Base-by-base conservation (phyloP, 2,113 vertebrate species). In the Heloderma charlesbogerti region DNA sequence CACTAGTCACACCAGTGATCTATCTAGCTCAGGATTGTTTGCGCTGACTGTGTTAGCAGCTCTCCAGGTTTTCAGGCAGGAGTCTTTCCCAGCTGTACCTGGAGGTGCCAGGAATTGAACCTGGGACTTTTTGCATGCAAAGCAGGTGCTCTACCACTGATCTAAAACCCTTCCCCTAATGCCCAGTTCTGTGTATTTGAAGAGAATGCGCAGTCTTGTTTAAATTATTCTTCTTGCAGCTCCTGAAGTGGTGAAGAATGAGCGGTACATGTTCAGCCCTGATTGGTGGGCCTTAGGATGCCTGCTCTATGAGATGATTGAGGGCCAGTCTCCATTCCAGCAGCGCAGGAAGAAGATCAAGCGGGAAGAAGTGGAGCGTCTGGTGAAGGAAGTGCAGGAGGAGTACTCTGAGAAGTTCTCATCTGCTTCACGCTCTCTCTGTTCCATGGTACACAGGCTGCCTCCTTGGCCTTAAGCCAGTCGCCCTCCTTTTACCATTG, bases 281-380 rank as follows among this genome's bases (percentile, higher is more conserved):
- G 99, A 99, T 96, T 99, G 99, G 99, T 99, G 99, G 99, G 98
- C 98, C 0, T 97, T 99, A 67, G 99, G 99, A 95, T 99, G 98
- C 96, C 98, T 99, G 81, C 96, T 99, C 48, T 99, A 99, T 0
- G 99, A 99, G 98, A 99, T 99, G 99, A 99, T 99, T 27, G 98
- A 99, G 92, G 99, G 99, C 86, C 98, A 99, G 96, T 99, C 99
- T 0, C 99, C 99, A 29, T 99, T 99, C 95, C 99, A 99, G 97
- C 99, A 99, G 97, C 98, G 99, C 92, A 99, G 98, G 96, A 99
- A 99, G 97, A 99, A 99, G 97, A 99, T 99, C 95, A 99, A 99
- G 95, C 95, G 99, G 15, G 99, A 99, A 94, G 99, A 99, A 81
- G 99, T 99, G 95, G 99, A 99, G 97, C 97, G 98, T 15, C 90